phyloP scores from a whole-genome alignment of 2,113 vertebrate genomes.

The Embiotoca jacksoni region DNA sequence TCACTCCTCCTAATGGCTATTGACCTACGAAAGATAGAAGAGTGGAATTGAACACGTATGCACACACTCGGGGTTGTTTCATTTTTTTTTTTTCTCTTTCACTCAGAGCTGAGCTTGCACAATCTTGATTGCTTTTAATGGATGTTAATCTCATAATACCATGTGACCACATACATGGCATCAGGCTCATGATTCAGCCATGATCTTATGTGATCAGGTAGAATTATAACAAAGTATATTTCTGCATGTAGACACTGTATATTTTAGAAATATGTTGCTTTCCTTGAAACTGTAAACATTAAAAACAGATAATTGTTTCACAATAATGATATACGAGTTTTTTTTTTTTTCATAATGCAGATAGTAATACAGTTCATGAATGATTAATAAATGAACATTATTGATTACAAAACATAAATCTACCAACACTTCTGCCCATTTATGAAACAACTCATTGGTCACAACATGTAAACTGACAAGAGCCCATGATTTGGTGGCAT shows the following conservation, averaged over 20 bases:
- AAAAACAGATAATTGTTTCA: no score
- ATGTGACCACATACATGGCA: neutral
- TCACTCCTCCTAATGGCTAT: conserved; percentile 71
- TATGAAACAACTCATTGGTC: no score
- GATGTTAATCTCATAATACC: conserved; percentile 25
- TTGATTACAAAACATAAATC: no score
- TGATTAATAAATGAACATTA: no score
- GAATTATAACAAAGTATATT: neutral
- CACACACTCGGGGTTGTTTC: conserved; percentile 16
- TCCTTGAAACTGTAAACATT: no score
- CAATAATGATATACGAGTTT: no score
- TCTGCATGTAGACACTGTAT: neutral
- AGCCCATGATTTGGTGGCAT: no score
- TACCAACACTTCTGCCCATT: no score
- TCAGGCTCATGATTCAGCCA: neutral
- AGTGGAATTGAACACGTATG: conserved; percentile 31
- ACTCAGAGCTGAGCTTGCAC: conserved; percentile 15
- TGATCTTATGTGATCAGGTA: conserved; percentile 8
- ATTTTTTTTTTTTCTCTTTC: conserved; percentile 8
- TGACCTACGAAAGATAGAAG: conserved; percentile 51
- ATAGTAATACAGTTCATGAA: no score
- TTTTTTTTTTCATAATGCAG: no score
- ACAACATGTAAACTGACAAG: no score
- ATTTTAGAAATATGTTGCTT: no score
- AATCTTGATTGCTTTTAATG: conserved; percentile 28